Percentiles rank a stretch among this genome's conserved stretches.
Conservation (phyloP, 2,113 vertebrate genomes). For the Crotalus horridus region DNA sequence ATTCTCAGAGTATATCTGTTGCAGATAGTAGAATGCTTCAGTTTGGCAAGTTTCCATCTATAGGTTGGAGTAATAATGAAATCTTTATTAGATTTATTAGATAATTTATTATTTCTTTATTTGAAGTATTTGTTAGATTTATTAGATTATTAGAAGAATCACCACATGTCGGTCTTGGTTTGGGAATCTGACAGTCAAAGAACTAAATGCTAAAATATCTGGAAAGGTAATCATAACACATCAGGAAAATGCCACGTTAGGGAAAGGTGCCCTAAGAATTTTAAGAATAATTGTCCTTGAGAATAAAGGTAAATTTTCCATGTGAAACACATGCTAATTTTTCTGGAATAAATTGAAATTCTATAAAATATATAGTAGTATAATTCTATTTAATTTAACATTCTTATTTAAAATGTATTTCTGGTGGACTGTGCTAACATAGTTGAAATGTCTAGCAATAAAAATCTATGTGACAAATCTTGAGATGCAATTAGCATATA, state of each 20-base stretch:
- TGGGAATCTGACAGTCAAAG: neutral
- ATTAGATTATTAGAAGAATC: neutral
- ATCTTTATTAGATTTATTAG: neutral
- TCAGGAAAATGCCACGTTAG: neutral
- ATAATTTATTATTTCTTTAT: neutral
- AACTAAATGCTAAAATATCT: neutral
- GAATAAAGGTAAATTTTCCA: neutral
- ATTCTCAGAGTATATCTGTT: neutral
- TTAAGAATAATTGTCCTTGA: neutral
- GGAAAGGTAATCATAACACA: neutral
- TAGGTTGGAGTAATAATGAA: neutral
- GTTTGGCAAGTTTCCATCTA: neutral
- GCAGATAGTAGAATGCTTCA: neutral
- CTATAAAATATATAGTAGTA: neutral
- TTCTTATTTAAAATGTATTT: neutral
- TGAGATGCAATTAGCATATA: conserved; percentile 15
- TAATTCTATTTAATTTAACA: neutral
- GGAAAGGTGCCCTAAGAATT: neutral
- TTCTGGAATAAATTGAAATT: neutral
- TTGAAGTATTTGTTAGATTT: neutral
- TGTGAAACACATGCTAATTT: neutral
- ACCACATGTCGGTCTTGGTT: neutral
- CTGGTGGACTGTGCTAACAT: neutral
- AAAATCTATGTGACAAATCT: neutral
- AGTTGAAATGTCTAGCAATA: neutral